Conservation (phyloP, 1,140 invertebrate genomes). For the Drosophila kurseongensis region DNA sequence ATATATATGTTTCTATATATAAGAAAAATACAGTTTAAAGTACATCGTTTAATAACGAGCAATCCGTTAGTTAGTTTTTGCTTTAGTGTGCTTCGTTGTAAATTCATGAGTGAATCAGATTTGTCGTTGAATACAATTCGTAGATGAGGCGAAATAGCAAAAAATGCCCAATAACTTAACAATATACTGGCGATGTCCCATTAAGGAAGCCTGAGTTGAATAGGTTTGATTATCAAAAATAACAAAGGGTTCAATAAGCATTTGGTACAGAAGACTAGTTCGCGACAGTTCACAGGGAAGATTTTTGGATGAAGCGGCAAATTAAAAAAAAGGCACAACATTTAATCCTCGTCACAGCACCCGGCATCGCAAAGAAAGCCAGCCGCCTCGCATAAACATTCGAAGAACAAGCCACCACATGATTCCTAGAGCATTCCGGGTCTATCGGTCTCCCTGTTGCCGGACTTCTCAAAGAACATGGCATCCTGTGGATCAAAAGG, state of each 20-base stretch:
- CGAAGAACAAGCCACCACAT: conserved; percentile 8
- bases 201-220: conserved; percentile 34
- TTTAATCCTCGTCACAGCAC: neutral
- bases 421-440: conserved; percentile 74
- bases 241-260: conserved; percentile 14
- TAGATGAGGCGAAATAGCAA: conserved; percentile 18
- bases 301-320: conserved; percentile 9
- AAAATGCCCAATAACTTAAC: conserved; percentile 51
- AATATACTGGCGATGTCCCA: conserved; percentile 14
- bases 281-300: conserved; percentile 61
- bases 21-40: conserved; percentile 61
- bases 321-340: neutral
- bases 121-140: conserved; percentile 17
- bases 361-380: neutral
- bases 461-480: conserved; percentile 90
- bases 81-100: conserved; percentile 22
- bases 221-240: conserved; percentile 4
- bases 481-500: conserved; percentile 87
- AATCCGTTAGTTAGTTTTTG: conserved; percentile 16
- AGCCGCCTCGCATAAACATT: conserved; percentile 4
- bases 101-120: conserved; percentile 36
- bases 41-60: conserved; percentile 41
- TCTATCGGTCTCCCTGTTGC: conserved; percentile 70
- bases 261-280: conserved; percentile 62
- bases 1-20: conserved; percentile 31